Evolutionary conservation across 1,140 invertebrate genomes (phyloP), one percentile per base, ranked within the genome.

Genomic region (Caenorhabditis brenneri): DNA sequence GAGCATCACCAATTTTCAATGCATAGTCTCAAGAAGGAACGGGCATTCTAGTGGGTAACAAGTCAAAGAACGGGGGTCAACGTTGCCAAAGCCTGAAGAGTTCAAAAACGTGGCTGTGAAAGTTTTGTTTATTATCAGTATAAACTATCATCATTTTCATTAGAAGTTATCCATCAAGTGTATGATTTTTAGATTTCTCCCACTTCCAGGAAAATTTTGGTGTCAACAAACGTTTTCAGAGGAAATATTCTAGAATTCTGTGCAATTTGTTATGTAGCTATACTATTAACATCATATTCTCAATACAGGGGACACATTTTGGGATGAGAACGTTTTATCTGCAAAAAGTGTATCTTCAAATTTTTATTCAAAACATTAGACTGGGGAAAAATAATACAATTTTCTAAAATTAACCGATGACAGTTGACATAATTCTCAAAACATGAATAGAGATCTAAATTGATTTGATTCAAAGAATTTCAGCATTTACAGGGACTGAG

Each of bases 1-100:
- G 36, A 74, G 42, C 65, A 24, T n/a, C n/a, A n/a, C n/a, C 10
- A 74, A 74, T 74, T 42, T 74, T 24, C 19, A 46, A 74, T 74
- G 65, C 65, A 74, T 74, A 42, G 65, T 74, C 22, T 74, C n/a
- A 74, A 42, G 36, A 74, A 7, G 74, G 29, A 79, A 48, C 74
- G n/a, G 2, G 39, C 24, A 27, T 49, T 74, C 33, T 39, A 0
- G n/a, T 12, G 29, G 27, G 22, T 16, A 39, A 4, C 16, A 36
- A 48, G 19, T 46, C 2, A 79, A 79, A 27, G 10, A 2, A 0
- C n/a, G 48, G 15, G 48, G 15, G 9, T 42, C 12, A 42, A 42
- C 12, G 12, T 12, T 6, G 12, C 5, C 5, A 12, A 12, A 42
- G 5, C 12, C 39, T 42, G 39, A 42, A 42, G 12, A 12, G 12